A percentile compares a stretch with the other conserved stretches of the same genome.
phyloP scores from a whole-genome alignment of 2,888 invertebrate species.

The Gonocerus acuteangulatus region DNA sequence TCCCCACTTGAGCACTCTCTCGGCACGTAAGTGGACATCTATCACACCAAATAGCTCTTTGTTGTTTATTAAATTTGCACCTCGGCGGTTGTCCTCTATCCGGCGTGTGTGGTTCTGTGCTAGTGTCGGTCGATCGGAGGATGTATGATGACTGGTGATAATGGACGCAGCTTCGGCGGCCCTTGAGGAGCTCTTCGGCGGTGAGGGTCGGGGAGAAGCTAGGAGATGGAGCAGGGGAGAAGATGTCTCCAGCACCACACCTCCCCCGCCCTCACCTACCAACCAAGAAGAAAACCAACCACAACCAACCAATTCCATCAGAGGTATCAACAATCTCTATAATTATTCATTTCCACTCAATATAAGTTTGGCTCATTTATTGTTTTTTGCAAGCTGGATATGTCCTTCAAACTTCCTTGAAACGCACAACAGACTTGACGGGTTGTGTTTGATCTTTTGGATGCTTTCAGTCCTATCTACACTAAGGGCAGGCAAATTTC shows the following conservation, averaged over 20 bases:
- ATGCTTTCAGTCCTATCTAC: too few relatives aligned
- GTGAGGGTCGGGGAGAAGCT: slow-evolving; percentile 39
- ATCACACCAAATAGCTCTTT: too few relatives aligned
- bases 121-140: slow-evolving; percentile 37
- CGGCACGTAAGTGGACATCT: neutral
- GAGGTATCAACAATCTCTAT: slow-evolving; percentile 53
- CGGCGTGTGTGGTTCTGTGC: slow-evolving; percentile 12
- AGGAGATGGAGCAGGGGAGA: slow-evolving; percentile 32
- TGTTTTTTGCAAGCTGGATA: too few relatives aligned
- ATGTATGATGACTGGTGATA: slow-evolving; percentile 40
- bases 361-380: too few relatives aligned
- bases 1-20: neutral
- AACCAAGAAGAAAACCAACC: slow-evolving; percentile 43
- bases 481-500: too few relatives aligned
- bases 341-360: too few relatives aligned
- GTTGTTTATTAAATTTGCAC: too few relatives aligned
- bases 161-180: slow-evolving; percentile 44
- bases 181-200: slow-evolving; percentile 46
- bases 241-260: slow-evolving; percentile 52
- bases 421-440: too few relatives aligned
- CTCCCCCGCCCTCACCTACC: slow-evolving; percentile 50
- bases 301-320: slow-evolving; percentile 54
- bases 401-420: too few relatives aligned
- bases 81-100: too few relatives aligned
- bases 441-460: too few relatives aligned